Conservation (phyloP, 2,888 invertebrate species). For the Artemia sinica region DNA sequence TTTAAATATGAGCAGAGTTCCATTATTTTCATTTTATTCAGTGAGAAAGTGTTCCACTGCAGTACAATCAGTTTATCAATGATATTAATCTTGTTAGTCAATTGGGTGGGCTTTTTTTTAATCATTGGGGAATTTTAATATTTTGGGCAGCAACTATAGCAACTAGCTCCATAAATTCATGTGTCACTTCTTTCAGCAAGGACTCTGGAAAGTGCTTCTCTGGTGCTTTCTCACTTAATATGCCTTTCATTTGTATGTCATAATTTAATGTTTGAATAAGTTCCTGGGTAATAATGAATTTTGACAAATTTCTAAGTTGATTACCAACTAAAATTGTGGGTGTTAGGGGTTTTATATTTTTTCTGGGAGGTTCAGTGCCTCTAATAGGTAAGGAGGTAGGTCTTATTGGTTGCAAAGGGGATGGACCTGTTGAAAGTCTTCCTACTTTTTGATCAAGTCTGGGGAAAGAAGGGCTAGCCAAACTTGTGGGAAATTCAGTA, state of each 20-base stretch:
- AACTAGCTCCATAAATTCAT: not conserved
- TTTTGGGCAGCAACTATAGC: not conserved
- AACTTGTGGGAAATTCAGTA: not conserved
- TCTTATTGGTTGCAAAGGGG: not conserved
- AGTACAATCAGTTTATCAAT: not conserved
- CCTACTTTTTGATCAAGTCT: not conserved
- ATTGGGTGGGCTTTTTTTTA: not conserved
- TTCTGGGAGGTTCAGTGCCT: not conserved
- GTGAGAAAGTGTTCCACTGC: not conserved
- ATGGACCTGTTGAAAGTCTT: too few species aligned
- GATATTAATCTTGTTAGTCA: not conserved
- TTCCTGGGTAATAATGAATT: not conserved
- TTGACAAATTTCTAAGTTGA: not conserved
- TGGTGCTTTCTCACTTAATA: not conserved
- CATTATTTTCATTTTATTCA: not conserved
- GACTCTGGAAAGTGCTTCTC: slow-evolving; percentile 4
- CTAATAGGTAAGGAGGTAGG: not conserved
- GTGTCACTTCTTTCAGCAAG: not conserved
- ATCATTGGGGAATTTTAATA: not conserved
- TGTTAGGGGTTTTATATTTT: not conserved
- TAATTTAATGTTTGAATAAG: not conserved
- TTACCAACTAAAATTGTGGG: not conserved
- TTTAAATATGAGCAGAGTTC: not conserved
- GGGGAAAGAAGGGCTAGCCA: not conserved
- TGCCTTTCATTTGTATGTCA: not conserved